Evolutionary conservation across 2,888 invertebrate species (phyloP).

Genomic region (Tolmerus cingulatus): DNA sequence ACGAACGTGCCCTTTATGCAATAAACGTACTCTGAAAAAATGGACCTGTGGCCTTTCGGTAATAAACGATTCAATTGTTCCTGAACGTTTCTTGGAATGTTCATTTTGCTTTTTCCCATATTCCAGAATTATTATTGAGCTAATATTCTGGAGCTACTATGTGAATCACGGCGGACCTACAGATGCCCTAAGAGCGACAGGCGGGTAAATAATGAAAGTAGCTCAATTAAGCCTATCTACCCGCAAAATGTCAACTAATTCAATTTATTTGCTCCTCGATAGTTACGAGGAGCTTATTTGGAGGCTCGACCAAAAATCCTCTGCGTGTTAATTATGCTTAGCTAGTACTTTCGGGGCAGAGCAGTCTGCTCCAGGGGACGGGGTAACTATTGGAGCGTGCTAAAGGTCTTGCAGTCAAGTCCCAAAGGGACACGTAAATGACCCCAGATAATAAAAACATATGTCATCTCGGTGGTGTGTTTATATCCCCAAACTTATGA

Average conservation of each 20-base stretch:
- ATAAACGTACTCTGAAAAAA: too few relatives aligned
- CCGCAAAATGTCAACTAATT: conserved; percentile 15
- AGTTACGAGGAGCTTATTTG: conserved; percentile 13
- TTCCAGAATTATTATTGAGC: background rate
- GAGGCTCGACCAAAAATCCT: conserved; percentile 8
- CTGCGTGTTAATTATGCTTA: conserved; percentile 18
- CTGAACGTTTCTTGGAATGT: background rate
- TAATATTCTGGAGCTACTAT: background rate
- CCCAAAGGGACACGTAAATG: conserved; percentile 40
- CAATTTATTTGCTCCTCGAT: conserved; percentile 16
- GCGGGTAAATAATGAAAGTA: background rate
- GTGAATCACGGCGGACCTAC: background rate
- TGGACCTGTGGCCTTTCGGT: too few relatives aligned
- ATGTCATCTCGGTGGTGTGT: conserved; percentile 43
- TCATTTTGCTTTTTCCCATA: background rate
- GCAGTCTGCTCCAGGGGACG: background rate
- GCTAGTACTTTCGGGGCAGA: background rate
- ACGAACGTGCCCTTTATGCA: too few relatives aligned
- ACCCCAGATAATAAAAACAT: conserved; percentile 46
- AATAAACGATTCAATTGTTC: background rate
- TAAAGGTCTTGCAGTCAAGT: conserved; percentile 16
- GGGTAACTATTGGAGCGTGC: background rate
- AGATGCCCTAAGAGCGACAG: background rate
- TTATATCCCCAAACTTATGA: conserved; percentile 46
- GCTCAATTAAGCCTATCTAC: conserved; percentile 7